Evolutionary conservation across 2,888 invertebrate species (phyloP), one percentile per base, ranked within the genome.

Genomic region (Microdon myrmicae): DNA sequence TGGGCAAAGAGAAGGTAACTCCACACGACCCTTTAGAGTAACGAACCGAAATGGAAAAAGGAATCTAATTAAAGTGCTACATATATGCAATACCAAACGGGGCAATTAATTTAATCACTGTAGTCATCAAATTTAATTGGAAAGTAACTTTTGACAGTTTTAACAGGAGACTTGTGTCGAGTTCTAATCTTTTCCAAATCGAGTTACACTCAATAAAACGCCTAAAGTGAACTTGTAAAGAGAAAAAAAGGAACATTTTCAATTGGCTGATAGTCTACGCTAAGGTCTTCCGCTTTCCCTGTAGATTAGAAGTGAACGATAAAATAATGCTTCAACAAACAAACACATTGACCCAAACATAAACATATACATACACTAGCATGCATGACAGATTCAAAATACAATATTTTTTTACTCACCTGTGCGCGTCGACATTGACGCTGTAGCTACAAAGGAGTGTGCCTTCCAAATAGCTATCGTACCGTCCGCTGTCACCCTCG

Each of bases 381-480:
- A 3, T 10, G 10, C 10, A 25, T 25, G 4, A 32, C n/a, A 48
- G 20, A 16, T 29, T 34, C 22, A 31, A 54, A 55, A 39, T 54
- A 8, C 7, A 53, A 66, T 64, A n/a, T n/a, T n/a, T n/a, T n/a
- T n/a, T n/a, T n/a, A 71, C 74, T 75, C 79, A 86, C 82, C 94
- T 87, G 81, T 94, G 93, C 28, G 89, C 92, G 79, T 95, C 94
- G 8, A 95, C 94, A 8, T 93, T 92, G 67, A 95, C 90, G 76
- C 94, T 94, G 81, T 94, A 94, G 26, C 92, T 92, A 80, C 93
- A 94, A 20, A 94, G 83, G 32, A 93, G 82, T 17, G 92, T 90
- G 25, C 92, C 91, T 54, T 92, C 94, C 74, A 94, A 85, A 87
- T 91, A 92, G 79, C 94, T 94, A 79, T 94, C 94, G 79, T 94